Base-by-base conservation (phyloP, 2,113 vertebrate genomes). In the Grallaria varia region DNA sequence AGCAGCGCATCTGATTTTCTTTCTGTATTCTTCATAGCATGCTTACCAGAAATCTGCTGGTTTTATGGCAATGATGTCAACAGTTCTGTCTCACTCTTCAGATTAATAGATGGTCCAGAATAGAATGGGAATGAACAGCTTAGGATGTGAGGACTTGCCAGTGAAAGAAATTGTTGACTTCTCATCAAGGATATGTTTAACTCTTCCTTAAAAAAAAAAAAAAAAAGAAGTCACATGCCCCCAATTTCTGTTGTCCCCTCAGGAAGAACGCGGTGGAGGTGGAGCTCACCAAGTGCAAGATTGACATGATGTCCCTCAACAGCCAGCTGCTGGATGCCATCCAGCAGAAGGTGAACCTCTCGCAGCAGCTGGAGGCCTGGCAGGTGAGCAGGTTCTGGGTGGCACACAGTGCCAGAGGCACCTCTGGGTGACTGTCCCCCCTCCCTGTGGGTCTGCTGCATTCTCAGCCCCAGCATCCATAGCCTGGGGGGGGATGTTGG, bases 341-440 rank as follows among this genome's bases (percentile, higher is more conserved):
- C 97, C 99, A 99, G 97, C 99, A 99, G 98, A 99, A 99, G 93
- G 98, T 99, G 96, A 99, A 98, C 97, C 98, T 99, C 96, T 99
- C 99, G 0, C 99, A 99, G 97, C 99, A 99, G 98, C 98, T 99
- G 94, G 99, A 99, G 98, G 99, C 99, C 77, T 99, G 99, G 99
- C 99, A 99, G 99, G 99, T 99, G 97, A 97, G 97, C 91, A 64
- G 56, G 50, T 52, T 15, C 28, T 8, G 35, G 2, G 8, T 50
- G 75, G 24, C 76, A 31, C 3, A 0, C 0, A 4, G 33, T 21
- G 31, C 53, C n/a, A 47, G 37, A 44, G 60, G 25, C 49, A 42
- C 75, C 49, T 72, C 7, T 35, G 53, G 79, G 55, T 37, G 49
- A 45, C 35, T 42, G 71, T 50, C 7, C 45, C 24, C 9, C 1